Percentiles rank a stretch among this genome's conserved stretches.
Evolutionary conservation across 2,113 vertebrate species (phyloP).

Genomic region (Coptodon bakossiorum): DNA sequence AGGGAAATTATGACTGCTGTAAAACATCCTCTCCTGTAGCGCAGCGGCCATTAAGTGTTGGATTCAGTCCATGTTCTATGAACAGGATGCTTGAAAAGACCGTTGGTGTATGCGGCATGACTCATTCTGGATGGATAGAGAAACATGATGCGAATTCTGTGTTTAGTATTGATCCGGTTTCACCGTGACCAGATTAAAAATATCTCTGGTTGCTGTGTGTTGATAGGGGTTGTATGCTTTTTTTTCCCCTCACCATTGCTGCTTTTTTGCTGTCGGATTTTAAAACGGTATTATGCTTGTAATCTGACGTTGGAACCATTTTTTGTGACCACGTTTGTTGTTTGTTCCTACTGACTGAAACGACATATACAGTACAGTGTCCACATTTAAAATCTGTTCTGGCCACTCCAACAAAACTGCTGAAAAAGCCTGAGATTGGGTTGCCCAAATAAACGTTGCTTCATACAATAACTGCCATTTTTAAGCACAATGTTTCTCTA

Average conservation of each 20-base stretch:
- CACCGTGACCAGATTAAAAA: constrained; percentile 11
- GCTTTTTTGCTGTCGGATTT: not conserved
- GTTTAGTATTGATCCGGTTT: constrained; percentile 5
- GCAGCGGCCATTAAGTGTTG: constrained; percentile 5
- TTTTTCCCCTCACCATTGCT: not conserved
- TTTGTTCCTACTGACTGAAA: not conserved
- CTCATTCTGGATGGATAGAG: not conserved
- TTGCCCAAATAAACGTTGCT: not conserved
- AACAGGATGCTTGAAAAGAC: not conserved
- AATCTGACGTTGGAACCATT: not conserved
- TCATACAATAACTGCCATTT: not conserved
- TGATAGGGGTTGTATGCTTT: not conserved
- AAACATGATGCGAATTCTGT: not conserved
- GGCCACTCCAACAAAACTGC: not conserved
- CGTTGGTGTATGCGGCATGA: not conserved
- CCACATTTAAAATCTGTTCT: not conserved
- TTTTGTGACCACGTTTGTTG: not conserved
- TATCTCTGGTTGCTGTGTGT: not conserved
- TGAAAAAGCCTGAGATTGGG: not conserved
- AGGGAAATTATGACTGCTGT: constrained; percentile 6
- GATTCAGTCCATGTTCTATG: constrained; percentile 8
- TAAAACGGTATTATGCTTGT: not conserved
- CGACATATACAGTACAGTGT: not conserved
- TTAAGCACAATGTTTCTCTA: not conserved
- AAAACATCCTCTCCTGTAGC: not conserved